phyloP scores from a whole-genome alignment of 2,888 invertebrate genomes.

The Elgonia sp. region DNA sequence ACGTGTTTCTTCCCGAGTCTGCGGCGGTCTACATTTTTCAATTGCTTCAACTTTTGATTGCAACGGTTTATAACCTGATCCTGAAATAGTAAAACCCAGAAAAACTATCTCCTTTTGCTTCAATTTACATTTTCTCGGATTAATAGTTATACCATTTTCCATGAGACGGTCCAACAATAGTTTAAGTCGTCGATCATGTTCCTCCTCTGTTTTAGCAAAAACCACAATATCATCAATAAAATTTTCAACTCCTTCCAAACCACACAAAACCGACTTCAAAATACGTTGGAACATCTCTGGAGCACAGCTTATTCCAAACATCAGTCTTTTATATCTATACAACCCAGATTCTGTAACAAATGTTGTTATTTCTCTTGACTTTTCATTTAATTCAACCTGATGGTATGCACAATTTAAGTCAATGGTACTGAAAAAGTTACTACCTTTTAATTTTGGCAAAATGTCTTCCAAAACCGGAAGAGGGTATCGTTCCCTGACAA shows the following conservation, averaged over 20 bases:
- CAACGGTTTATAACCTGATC: conserved; percentile 56
- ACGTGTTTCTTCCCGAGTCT: conserved; percentile 42
- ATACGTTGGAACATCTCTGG: conserved; percentile 45
- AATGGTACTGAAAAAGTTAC: too few relatives aligned
- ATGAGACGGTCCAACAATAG: not conserved
- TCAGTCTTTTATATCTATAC: conserved; percentile 37
- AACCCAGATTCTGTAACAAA: conserved; percentile 36
- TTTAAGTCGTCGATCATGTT: not conserved
- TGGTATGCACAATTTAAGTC: not conserved
- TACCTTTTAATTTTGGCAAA: too few relatives aligned
- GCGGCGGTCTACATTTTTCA: conserved; percentile 42
- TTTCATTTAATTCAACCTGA: conserved; percentile 29
- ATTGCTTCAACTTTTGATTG: conserved; percentile 51
- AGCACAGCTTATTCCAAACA: conserved; percentile 37
- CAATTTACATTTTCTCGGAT: conserved; percentile 63
- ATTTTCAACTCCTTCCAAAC: conserved; percentile 25
- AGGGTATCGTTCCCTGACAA: too few relatives aligned
- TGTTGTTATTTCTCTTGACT: conserved; percentile 36
- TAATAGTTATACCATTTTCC: conserved; percentile 66
- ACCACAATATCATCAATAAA: conserved; percentile 44
- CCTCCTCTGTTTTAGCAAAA: not conserved
- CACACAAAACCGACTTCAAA: conserved; percentile 11
- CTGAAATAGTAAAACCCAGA: conserved; percentile 75
- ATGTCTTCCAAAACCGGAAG: too few relatives aligned
- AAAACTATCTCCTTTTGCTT: not conserved